These are phyloP conservation scores for Notolabrus celidotus DNA, from an alignment of 2,797 vertebrate genomes.

Conservation along the genomic window DNA sequence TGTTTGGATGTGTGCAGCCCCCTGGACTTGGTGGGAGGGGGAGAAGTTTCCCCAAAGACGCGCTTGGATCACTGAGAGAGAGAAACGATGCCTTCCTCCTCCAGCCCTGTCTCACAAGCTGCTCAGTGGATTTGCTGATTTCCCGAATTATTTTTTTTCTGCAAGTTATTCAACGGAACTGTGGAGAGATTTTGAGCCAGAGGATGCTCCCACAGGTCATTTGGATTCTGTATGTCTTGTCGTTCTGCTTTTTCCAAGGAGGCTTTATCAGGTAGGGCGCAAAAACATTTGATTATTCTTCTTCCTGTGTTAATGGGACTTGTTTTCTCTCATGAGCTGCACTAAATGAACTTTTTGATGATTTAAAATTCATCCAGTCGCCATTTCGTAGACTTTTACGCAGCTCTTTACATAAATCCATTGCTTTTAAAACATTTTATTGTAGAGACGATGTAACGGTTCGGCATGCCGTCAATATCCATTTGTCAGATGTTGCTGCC, in stretches of 20 bases:
- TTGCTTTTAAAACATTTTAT: not conserved
- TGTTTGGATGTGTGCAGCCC: constrained; percentile 77
- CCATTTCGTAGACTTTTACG: constrained; percentile 21
- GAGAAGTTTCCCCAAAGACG: constrained; percentile 83
- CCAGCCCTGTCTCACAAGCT: constrained; percentile 66
- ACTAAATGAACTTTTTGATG: constrained; percentile 58
- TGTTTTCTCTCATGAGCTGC: constrained; percentile 7
- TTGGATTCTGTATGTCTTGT: constrained; percentile 85
- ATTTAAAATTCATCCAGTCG: not conserved
- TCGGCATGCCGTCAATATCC: not conserved
- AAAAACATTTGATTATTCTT: not conserved
- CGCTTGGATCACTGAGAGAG: constrained; percentile 72
- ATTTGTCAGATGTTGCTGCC: not conserved
- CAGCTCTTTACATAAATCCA: not conserved
- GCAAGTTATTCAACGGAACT: constrained; percentile 74
- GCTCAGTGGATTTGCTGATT: constrained; percentile 84
- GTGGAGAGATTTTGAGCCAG: constrained; percentile 76
- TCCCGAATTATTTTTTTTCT: constrained; percentile 47
- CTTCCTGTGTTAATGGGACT: constrained; percentile 5
- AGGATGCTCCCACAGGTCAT: constrained; percentile 87
- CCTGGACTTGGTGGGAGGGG: constrained; percentile 75
- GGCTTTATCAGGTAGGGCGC: constrained; percentile 86
- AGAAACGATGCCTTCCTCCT: constrained; percentile 79
- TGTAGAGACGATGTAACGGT: not conserved
- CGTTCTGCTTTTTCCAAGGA: constrained; percentile 86